Evolutionary conservation across 2,797 vertebrate species (phyloP).

Genomic region (Trachurus trachurus): DNA sequence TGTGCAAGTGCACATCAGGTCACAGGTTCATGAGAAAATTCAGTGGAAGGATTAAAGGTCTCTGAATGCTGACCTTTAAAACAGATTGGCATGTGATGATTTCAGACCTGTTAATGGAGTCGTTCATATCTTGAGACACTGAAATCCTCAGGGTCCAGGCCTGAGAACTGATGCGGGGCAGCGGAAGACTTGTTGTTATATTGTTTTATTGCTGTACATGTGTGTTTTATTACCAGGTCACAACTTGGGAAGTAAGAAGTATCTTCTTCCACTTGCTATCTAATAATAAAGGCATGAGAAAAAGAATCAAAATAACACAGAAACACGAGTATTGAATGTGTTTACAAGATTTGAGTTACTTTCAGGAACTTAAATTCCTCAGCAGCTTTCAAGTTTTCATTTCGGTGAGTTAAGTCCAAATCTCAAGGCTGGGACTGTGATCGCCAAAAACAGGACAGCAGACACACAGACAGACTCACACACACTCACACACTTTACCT

Average conservation of each 20-base stretch:
- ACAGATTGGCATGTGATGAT: neutral
- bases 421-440: neutral
- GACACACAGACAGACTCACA: neutral
- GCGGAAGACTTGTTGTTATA: neutral
- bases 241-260: neutral
- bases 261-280: neutral
- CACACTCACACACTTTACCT: slow-evolving; percentile 6
- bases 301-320: neutral
- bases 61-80: neutral
- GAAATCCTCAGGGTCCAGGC: neutral
- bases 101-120: neutral
- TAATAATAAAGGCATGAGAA: neutral
- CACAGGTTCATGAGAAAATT: neutral
- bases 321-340: neutral
- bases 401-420: neutral
- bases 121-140: neutral
- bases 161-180: neutral
- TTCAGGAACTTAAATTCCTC: neutral
- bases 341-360: neutral
- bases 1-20: neutral
- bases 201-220: neutral
- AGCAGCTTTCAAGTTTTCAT: neutral
- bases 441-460: neutral
- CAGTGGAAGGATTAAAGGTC: neutral
- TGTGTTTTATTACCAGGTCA: neutral